Evolutionary conservation across 2,113 vertebrate species (phyloP), one percentile per base, ranked within the genome.

Genomic region (Oreochromis niloticus): DNA sequence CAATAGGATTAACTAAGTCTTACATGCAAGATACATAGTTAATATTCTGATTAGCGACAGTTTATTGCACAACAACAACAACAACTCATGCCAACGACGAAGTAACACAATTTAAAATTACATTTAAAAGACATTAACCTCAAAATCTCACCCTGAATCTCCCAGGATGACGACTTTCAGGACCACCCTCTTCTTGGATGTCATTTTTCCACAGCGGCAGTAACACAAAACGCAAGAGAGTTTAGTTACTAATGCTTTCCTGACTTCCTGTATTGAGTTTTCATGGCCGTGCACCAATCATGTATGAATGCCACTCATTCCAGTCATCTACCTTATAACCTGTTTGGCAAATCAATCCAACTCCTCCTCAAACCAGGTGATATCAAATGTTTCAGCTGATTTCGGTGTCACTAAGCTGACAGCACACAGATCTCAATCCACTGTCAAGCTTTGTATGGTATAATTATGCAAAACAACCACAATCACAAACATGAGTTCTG

Each of bases 91-190:
- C 19, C 54, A 87, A 52, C 2, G 30, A 89, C 63, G n/a, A 92
- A 91, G 83, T 85, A 78, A 36, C 56, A 46, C 32, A 32, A 30
- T 14, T 22, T 9, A 56, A n/a, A 12, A 41, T 41, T 2, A 30
- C 14, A 75, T 17, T 56, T 41, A 57, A 39, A 59, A 68, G 11
- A 6, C 1, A 52, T 12, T 27, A 1, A 9, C 8, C 3, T 73
- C 22, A 24, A 50, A 63, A 55, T 8, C 99, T 98, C 96, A 99
- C 99, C 97, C 98, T 16, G 98, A 99, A 92, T 99, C 98, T 92
- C 98, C 99, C 63, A 99, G 97, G 95, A 99, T 98, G 96, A 99
- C 97, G 87, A 99, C 98, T 97, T 99, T 99, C 95, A 99, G 95
- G 82, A 99, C 97, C 63, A 98, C 98, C 97, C 99, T 99, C 98